Base-by-base conservation (phyloP, 2,113 vertebrate species). In the Clarias gariepinus region DNA sequence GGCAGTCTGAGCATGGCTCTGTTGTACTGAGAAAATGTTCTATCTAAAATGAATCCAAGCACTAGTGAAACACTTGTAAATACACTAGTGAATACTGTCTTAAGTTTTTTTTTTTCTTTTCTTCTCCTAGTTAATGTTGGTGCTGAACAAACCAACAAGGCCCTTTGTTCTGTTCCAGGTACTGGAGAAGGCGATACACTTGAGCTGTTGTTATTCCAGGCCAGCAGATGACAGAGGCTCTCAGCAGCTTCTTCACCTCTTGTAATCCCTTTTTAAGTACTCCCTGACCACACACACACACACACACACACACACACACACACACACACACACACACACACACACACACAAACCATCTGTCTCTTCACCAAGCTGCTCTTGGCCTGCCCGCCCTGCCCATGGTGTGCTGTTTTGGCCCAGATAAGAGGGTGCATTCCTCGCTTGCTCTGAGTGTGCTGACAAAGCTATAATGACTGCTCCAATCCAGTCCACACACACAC, bases 121-220 rank as follows among this genome's bases (percentile, higher is more conserved):
- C 18, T 60, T 57, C 33, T 80, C 10, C 55, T 60, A 60, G 78
- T 80, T 60, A 58, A 60, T 80, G 33, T 25, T 81, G 58, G 21
- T 64, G 13, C 21, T 47, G 23, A 61, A 25, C 60, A 64, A 82
- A 64, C 60, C 80, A 4, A 52, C 80, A 64, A 4, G 79, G 16
- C 23, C 16, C 80, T 85, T 87, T 79, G 73, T 86, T 55, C 61
- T 66, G 30, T 77, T 66, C 52, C 30, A 58, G 73, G 55, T 79
- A 60, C 33, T 82, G 58, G 23, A 16, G 10, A 41, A 78, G 52
- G 90, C 78, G 81, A 89, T 84, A 85, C 68, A 66, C 64, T 88
- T 61, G 41, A n/a, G 73, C 78, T 87, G 85, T 89, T 88, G 86
- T 85, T 89, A 88, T 86, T 87, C 88, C 78, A 69, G 84, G 55